Evolutionary conservation across 2,888 invertebrate genomes (phyloP), one percentile per base, ranked within the genome.

Genomic region (Muscina levida): DNA sequence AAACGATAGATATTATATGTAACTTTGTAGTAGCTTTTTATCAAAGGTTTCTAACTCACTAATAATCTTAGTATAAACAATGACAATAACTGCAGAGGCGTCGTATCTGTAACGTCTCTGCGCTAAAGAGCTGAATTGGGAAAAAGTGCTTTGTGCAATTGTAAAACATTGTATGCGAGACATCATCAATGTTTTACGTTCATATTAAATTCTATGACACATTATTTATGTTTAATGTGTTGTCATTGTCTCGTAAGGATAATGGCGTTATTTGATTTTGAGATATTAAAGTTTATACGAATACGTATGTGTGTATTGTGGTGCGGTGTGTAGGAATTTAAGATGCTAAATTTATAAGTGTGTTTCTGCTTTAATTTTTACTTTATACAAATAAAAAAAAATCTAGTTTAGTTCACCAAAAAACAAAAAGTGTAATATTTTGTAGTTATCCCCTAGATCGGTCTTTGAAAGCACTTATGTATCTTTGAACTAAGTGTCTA

Each of bases 111-210:
- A 53, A 73, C n/a, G n/a, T n/a, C n/a, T n/a, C n/a, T n/a, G n/a
- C n/a, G n/a, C n/a, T n/a, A n/a, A 37, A 53, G 73, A 81, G 80
- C 77, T 77, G 76, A 81, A 74, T 77, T 59, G 44, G 67, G 19
- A 11, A 2, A 57, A 74, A 77, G 77, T 73, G 77, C 80, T 81
- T 73, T 56, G 56, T 24, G 22, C 2, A 13, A 24, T 53, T 22
- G 53, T 53, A 24, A 53, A 53, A 53, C 53, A 24, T 53, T 22
- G 4, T n/a, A n/a, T n/a, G n/a, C 46, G 3, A n/a, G 24, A 24
- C 10, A 1, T 53, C 3, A 11, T 13, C 1, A 15, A 51, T 22
- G 24, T 53, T 53, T 53, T 53, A 53, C 24, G 5, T 11, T 53
- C 53, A 13, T n/a, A n/a, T n/a, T n/a, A 53, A 53, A 53, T 53